Conservation (phyloP, 2,888 invertebrate genomes). For the Stegana nigrithorax region DNA sequence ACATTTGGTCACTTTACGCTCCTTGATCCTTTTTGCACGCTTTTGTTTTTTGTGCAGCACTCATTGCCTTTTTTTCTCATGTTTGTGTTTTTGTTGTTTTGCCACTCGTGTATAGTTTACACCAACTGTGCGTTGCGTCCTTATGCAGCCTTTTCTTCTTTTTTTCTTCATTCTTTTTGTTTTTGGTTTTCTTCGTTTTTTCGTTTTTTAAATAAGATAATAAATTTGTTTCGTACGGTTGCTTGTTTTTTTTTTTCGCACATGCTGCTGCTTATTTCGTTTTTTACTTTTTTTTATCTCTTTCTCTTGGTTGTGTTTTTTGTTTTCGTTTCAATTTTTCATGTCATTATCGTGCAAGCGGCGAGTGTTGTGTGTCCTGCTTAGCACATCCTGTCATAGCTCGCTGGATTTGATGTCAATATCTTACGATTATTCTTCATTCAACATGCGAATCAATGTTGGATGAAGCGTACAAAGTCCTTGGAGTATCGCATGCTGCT, state of each 20-base stretch:
- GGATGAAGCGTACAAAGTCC: background rate
- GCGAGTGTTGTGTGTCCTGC: slow-evolving; percentile 5
- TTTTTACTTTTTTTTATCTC: background rate
- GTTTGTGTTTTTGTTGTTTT: background rate
- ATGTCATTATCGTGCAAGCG: slow-evolving; percentile 26
- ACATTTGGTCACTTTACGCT: slow-evolving; percentile 26
- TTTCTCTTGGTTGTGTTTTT: background rate
- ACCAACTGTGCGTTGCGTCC: slow-evolving; percentile 31
- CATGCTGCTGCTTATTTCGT: background rate
- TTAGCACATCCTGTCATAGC: slow-evolving; percentile 4
- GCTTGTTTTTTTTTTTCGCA: too few relatives aligned
- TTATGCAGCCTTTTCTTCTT: too few relatives aligned
- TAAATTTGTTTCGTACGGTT: background rate
- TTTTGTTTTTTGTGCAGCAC: background rate
- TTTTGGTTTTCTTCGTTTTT: background rate
- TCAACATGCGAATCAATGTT: background rate
- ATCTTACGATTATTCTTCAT: slow-evolving; percentile 11
- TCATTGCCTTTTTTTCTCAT: background rate
- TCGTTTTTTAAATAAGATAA: background rate
- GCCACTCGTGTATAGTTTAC: slow-evolving; percentile 17
- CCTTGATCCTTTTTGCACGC: background rate
- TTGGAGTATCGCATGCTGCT: background rate
- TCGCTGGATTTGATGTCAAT: slow-evolving; percentile 26
- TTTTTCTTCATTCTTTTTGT: slow-evolving; percentile 19
- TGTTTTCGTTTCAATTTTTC: slow-evolving; percentile 21